Evolutionary conservation across 2,797 vertebrate genomes (phyloP), one percentile per base, ranked within the genome.

Genomic region (Glyptemys insculpta): DNA sequence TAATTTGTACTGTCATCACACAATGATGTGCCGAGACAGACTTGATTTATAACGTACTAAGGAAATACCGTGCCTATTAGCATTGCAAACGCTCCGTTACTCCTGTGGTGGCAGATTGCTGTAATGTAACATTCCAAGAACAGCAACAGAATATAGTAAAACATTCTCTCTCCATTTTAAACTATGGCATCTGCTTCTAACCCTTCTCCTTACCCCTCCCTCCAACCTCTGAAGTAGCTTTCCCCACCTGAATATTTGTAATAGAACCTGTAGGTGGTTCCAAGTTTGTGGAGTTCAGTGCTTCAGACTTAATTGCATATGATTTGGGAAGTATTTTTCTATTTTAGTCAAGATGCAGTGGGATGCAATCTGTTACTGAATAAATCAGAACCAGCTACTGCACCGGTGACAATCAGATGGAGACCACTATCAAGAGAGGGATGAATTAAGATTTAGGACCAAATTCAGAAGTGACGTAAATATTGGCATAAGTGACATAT

Each of bases 101-200:
- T 96, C 85, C 78, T 57, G 6, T 29, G 84, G 85, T 78, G 79
- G 12, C 10, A 54, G 65, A 3, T 3, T 57, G 15, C 47, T 91
- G 92, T 91, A 95, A 91, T 89, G 86, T 95, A 95, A 91, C 57
- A 47, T 31, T 29, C 27, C 52, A 92, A 53, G n/a, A 87, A 79
- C 1, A 50, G 50, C 25, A 78, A 92, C 72, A 85, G 56, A 76
- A 49, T 31, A 34, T 7, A 93, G 85, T 27, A n/a, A 50, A 87
- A 2, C 2, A 62, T 91, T 95, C 93, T 92, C 82, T 79, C 53
- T 92, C 52, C 44, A 53, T 85, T 29, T 44, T 90, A 80, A 95
- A 49, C 49, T 76, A 50, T 83, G 72, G n/a, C 80, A 88, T 84
- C 47, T 41, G 49, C 29, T 92, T 89, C 80, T 16, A 54, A 54